These are phyloP conservation scores for Pelobates cultripes DNA, from an alignment of 2,797 vertebrate species.

Conservation along the genomic window DNA sequence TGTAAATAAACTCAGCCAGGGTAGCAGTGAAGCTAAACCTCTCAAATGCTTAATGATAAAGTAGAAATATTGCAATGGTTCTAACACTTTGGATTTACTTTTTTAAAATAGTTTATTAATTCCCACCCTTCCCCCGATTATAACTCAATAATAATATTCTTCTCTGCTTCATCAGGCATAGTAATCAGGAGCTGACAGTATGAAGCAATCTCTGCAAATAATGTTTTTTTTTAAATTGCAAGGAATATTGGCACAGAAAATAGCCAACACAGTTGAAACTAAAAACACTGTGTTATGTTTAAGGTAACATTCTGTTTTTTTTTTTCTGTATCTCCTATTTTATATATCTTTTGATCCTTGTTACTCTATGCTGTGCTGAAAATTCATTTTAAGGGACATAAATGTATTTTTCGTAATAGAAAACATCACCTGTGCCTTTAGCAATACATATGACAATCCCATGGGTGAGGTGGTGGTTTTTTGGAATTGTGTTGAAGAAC, in stretches of 20 bases:
- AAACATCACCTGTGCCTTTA: no score
- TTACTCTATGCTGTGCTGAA: no score
- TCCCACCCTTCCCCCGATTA: background rate
- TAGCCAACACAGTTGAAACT: no score
- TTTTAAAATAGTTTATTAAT: background rate
- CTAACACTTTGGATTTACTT: background rate
- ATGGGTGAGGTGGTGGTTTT: no score
- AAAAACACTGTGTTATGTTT: no score
- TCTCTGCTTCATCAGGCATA: constrained; percentile 11
- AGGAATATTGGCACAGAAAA: background rate
- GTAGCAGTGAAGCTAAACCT: background rate
- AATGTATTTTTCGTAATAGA: no score
- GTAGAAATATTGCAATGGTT: background rate
- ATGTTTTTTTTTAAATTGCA: background rate
- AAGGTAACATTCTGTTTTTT: no score
- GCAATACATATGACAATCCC: no score
- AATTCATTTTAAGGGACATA: no score
- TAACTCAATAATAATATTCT: background rate
- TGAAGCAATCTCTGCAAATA: constrained; percentile 7
- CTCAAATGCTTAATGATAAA: background rate
- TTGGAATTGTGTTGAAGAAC: no score
- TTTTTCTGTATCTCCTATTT: no score
- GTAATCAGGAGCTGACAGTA: constrained; percentile 5
- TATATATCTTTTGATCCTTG: no score
- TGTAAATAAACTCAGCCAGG: background rate